Conservation (phyloP, 2,797 vertebrate genomes). For the Periophthalmus magnuspinnatus region DNA sequence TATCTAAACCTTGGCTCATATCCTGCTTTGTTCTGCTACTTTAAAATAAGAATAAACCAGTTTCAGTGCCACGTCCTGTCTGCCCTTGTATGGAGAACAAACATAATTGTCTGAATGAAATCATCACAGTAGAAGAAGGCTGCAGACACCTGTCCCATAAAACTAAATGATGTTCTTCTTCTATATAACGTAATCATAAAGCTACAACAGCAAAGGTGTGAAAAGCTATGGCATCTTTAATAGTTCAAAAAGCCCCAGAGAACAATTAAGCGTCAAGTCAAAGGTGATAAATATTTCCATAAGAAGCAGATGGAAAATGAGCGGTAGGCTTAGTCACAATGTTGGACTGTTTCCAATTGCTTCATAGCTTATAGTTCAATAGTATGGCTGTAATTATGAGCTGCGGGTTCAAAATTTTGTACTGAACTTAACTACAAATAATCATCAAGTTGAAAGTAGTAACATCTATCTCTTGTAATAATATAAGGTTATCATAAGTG, state of each 20-base stretch:
- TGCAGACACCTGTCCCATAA: conserved; percentile 7
- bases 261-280: conserved; percentile 33
- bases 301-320: conserved; percentile 26
- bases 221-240: background rate
- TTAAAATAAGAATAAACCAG: conserved; percentile 26
- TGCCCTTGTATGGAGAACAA: background rate
- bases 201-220: conserved; percentile 12
- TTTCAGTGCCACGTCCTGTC: too few relatives aligned
- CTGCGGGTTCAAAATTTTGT: background rate
- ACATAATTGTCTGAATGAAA: conserved; percentile 7
- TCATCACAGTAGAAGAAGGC: background rate
- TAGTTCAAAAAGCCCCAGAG: background rate
- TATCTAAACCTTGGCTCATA: conserved; percentile 7
- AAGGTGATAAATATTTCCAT: conserved; percentile 17
- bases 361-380: background rate
- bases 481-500: too few relatives aligned
- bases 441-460: background rate
- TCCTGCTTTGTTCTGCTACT: conserved; percentile 7
- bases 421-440: background rate
- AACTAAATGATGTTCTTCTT: conserved; percentile 7
- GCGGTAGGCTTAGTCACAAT: background rate
- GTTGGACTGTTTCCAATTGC: background rate
- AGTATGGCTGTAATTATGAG: background rate
- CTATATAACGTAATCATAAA: conserved; percentile 27
- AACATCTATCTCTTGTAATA: background rate